Conservation (phyloP, 2,888 invertebrate species). For the Thereva unica region DNA sequence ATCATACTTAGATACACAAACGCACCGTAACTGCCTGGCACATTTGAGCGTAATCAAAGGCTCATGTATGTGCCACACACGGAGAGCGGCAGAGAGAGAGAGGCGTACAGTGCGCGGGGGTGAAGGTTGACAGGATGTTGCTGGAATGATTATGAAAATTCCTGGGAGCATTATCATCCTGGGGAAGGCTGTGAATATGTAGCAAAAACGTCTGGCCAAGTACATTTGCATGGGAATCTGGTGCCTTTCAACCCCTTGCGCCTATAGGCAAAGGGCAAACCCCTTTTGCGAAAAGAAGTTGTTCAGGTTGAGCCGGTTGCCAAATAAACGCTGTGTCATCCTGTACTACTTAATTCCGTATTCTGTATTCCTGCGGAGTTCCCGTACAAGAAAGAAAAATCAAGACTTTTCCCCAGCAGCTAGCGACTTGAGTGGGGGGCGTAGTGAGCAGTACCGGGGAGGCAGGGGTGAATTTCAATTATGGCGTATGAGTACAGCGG, state of each 20-base stretch:
- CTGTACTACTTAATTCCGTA: constrained; percentile 19
- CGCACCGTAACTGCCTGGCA: background rate
- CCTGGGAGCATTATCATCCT: constrained; percentile 28
- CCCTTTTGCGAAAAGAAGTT: too few species aligned
- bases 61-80: background rate
- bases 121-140: constrained; percentile 1
- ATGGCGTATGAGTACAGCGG: too few species aligned
- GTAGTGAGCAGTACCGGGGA: too few species aligned
- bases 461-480: too few species aligned
- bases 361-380: too few species aligned
- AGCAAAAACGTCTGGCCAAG: constrained; percentile 10
- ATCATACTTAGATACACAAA: constrained; percentile 15
- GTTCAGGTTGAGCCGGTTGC: constrained; percentile 29
- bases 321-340: constrained; percentile 34
- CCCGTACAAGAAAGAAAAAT: too few species aligned
- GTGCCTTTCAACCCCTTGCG: constrained; percentile 5
- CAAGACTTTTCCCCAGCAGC: too few species aligned
- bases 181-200: constrained; percentile 8
- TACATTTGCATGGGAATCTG: constrained; percentile 28
- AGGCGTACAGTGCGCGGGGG: constrained; percentile 6
- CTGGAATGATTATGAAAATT: constrained; percentile 31
- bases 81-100: background rate
- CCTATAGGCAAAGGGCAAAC: background rate
- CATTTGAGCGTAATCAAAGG: background rate
- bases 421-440: too few species aligned